Conservation (phyloP, 35 echinoderm and acorn worm species). For the Apostichopus californicus region DNA sequence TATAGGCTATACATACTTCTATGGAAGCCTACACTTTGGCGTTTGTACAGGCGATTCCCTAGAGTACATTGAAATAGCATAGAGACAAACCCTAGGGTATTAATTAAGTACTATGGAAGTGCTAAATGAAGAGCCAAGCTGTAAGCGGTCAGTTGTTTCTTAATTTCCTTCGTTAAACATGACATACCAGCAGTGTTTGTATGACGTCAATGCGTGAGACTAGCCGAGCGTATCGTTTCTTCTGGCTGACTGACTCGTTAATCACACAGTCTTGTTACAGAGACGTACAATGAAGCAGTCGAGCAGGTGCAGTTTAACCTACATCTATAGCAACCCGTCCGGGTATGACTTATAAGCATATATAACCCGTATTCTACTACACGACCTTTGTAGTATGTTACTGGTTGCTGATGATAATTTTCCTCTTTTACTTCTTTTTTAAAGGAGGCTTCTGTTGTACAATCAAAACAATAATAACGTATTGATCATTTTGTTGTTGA, state of each 20-base stretch:
- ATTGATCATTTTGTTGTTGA: no score
- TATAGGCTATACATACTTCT: not conserved
- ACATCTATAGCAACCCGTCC: conserved; percentile 17
- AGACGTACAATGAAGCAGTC: conserved; percentile 9
- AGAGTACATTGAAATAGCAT: not conserved
- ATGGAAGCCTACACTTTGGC: not conserved
- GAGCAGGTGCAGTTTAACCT: conserved; percentile 40
- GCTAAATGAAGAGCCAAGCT: conserved; percentile 19
- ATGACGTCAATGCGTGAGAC: conserved; percentile 29
- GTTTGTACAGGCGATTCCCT: not conserved
- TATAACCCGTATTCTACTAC: not conserved
- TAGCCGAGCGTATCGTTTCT: conserved; percentile 24
- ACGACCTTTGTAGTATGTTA: not conserved
- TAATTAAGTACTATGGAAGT: conserved; percentile 35
- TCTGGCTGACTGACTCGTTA: conserved; percentile 32
- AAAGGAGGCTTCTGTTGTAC: no score
- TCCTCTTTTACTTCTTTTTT: no score
- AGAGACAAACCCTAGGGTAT: conserved; percentile 11
- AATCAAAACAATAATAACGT: no score
- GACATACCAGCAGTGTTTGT: conserved; percentile 15
- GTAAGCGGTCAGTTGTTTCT: conserved; percentile 46
- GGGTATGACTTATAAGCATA: not conserved
- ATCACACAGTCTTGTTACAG: conserved; percentile 41
- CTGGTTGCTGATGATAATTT: no score
- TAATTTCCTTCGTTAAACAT: conserved; percentile 50